These are phyloP conservation scores for Drosophila nikananu DNA, from an alignment of 1,140 invertebrate genomes.

Conservation along the genomic window DNA sequence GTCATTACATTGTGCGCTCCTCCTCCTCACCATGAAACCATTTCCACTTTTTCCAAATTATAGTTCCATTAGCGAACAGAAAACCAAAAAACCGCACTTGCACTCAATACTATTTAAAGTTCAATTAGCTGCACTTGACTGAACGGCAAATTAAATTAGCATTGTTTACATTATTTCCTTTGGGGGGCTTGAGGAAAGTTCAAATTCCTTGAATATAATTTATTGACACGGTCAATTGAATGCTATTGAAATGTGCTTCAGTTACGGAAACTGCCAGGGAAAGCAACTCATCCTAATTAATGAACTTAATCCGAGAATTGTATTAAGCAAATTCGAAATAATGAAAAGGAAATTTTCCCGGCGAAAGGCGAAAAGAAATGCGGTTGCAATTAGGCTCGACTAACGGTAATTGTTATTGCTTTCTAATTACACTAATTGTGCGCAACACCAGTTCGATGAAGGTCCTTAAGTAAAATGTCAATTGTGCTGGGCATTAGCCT, in stretches of 20 bases:
- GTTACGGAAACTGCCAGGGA: slow-evolving; percentile 43
- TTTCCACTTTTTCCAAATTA: slow-evolving; percentile 8
- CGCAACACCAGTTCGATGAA: slow-evolving; percentile 65
- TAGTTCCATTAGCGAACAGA: slow-evolving; percentile 16
- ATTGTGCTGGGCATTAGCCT: slow-evolving; percentile 69
- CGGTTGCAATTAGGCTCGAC: slow-evolving; percentile 48
- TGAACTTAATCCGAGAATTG: slow-evolving; percentile 69
- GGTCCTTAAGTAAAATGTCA: slow-evolving; percentile 81
- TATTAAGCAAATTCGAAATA: slow-evolving; percentile 60
- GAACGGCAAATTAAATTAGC: slow-evolving; percentile 68
- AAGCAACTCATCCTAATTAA: slow-evolving; percentile 45
- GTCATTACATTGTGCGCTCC: not conserved
- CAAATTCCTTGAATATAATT: slow-evolving; percentile 54
- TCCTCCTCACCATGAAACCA: not conserved
- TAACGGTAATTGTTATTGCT: slow-evolving; percentile 79
- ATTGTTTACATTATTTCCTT: slow-evolving; percentile 45
- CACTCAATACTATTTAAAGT: slow-evolving; percentile 40
- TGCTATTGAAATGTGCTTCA: slow-evolving; percentile 31
- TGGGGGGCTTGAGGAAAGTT: not conserved
- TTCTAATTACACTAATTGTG: slow-evolving; percentile 79
- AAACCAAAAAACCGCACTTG: slow-evolving; percentile 14
- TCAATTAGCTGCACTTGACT: slow-evolving; percentile 68
- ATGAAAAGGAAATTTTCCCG: slow-evolving; percentile 48
- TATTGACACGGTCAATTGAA: slow-evolving; percentile 64
- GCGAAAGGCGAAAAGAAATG: slow-evolving; percentile 33